Evolutionary conservation across 2,113 vertebrate species (phyloP), one percentile per base, ranked within the genome.

Genomic region (Sylvietta virens): DNA sequence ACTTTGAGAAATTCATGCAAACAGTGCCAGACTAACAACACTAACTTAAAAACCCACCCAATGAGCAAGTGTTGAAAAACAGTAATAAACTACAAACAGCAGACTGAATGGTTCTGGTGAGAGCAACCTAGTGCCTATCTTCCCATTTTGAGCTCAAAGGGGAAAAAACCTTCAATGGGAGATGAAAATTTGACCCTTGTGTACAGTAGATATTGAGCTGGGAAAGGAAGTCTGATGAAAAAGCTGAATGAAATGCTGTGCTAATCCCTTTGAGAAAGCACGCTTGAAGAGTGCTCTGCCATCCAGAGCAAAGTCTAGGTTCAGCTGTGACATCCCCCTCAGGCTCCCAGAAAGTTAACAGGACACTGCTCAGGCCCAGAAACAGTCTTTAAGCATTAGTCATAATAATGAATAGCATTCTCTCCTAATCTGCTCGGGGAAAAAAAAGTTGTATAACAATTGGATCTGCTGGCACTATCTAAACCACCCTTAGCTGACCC

Each of bases 171-270:
- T 76, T 88, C 76, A 66, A 54, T 80, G 42, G 65, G 65, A 92
- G 84, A 96, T 88, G 74, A 93, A 96, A 94, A 94, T 58, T 90
- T 92, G 86, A 85, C 81, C 69, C 61, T 74, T 90, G 69, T 92
- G 71, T 94, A 91, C 91, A 92, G 93, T 96, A 95, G 94, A 83
- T 86, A 92, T 72, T 91, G 80, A 95, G 86, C 89, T 95, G 89
- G 79, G 92, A 93, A 96, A 95, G 85, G 84, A 86, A 95, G 89
- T 80, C 72, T 92, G 80, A 94, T 94, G 87, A 86, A 97, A 97
- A 97, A 97, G 84, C 81, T 97, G 96, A 97, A 97, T 97, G 97
- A 97, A 97, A 96, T 91, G 87, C 91, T 92, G 61, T 60, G 77
- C 74, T 97, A 97, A 97, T 97, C 94, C 93, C 84, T 96, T 93